Evolutionary conservation across 2,113 vertebrate species (phyloP).

Genomic region (Macrotus californicus): DNA sequence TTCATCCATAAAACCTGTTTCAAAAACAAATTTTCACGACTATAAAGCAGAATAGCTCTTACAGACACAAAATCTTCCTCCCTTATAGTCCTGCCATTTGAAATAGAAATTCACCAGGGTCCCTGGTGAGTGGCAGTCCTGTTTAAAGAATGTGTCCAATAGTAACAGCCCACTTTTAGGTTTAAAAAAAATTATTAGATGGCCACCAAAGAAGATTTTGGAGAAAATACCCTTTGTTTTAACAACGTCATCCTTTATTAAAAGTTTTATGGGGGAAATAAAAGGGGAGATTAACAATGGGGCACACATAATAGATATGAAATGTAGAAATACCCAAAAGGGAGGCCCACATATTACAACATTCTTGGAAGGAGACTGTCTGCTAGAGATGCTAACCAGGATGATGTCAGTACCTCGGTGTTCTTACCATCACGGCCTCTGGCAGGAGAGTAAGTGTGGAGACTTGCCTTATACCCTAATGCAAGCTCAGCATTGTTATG

Average conservation of each 20-base stretch:
- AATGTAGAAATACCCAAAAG: background rate
- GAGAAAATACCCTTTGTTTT: constrained; percentile 54
- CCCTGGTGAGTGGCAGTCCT: background rate
- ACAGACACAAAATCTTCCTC: background rate
- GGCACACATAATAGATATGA: background rate
- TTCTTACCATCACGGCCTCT: constrained; percentile 32
- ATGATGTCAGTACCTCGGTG: constrained; percentile 45
- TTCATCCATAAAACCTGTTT: constrained; percentile 12
- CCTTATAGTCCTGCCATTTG: background rate
- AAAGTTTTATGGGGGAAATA: background rate
- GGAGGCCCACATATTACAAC: background rate
- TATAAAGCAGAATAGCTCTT: background rate
- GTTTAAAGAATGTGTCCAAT: constrained; percentile 5
- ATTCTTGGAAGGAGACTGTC: constrained; percentile 32
- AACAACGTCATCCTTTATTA: constrained; percentile 15
- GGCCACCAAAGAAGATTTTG: constrained; percentile 43
- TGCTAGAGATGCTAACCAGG: constrained; percentile 27
- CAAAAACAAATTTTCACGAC: constrained; percentile 28
- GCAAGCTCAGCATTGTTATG: constrained; percentile 34
- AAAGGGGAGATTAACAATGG: background rate
- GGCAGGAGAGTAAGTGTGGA: background rate
- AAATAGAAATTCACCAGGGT: constrained; percentile 13
- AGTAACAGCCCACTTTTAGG: constrained; percentile 43
- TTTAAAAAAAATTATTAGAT: constrained; percentile 15
- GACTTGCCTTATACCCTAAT: constrained; percentile 32